Base-by-base conservation (phyloP, 2,888 invertebrate species). In the Drosophila rellima region DNA sequence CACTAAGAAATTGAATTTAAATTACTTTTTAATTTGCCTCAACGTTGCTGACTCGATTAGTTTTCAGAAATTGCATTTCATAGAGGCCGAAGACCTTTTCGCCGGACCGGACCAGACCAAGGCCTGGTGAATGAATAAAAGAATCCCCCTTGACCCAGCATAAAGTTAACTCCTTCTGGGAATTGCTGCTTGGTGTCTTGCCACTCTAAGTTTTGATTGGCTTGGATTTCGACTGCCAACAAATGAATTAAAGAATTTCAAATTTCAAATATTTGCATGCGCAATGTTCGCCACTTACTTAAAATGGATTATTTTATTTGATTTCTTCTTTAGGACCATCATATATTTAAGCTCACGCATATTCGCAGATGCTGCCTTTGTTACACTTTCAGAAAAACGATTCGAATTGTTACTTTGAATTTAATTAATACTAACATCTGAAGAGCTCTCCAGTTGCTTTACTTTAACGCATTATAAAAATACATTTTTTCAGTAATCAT, bases 1-100 rank as follows among this genome's bases (percentile, higher is more conserved):
- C 65, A 54, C 50, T 60, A 45, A 73, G 86, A 83, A 83, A 88
- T 83, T 88, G 87, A 88, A 83, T 83, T 86, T 87, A 88, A 83
- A 83, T 83, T 74, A 66, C 64, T 88, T 88, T 83, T 83, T 83
- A 83, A 83, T 83, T 86, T 82, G 57, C 70, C 61, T 48, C 56
- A 29, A 40, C 45, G 18, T 44, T 72, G 42, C 80, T 75, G 76
- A 74, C 62, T 78, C 74, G 63, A 75, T 74, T 78, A 78, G 68
- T 75, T 74, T 23, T 51, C 47, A 56, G 35, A 63, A 73, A 78
- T 75, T 78, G 74, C 63, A 78, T 78, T 74, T 63, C 74, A 50
- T 56, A 37, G 45, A 37, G 64, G 59, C 67, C 74, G 42, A 57
- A 45, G 57, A 72, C 57, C 62, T 68, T 47, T 39, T 26, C 8